These are phyloP conservation scores for Diabrotica balteata DNA, from an alignment of 2,888 invertebrate genomes.

Conservation along the genomic window DNA sequence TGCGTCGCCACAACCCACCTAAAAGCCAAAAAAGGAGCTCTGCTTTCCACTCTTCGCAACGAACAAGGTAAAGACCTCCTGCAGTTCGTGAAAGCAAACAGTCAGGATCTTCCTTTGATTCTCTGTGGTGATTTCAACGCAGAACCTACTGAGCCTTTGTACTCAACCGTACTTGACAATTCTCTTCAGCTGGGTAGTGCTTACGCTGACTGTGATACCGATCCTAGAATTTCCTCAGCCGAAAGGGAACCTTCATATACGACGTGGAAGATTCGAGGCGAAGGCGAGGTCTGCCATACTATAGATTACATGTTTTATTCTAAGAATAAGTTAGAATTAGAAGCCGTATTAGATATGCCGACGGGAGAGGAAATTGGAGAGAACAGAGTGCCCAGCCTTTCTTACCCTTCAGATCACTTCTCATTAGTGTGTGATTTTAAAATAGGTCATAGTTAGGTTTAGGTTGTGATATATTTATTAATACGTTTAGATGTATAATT, in stretches of 20 bases:
- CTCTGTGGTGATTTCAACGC: conserved; percentile 82
- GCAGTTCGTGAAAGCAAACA: conserved; percentile 63
- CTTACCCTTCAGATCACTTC: conserved; percentile 81
- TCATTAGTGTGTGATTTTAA: conserved; percentile 73
- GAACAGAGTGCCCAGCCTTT: conserved; percentile 70
- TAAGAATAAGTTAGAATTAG: conserved; percentile 65
- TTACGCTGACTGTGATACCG: conserved; percentile 60
- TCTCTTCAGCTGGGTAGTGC: conserved; percentile 62
- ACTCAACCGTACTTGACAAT: conserved; percentile 63
- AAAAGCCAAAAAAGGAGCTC: conserved; percentile 74
- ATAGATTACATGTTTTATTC: conserved; percentile 79
- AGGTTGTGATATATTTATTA: conserved; percentile 17
- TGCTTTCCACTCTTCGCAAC: conserved; percentile 71
- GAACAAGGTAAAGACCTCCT: conserved; percentile 75
- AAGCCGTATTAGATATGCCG: conserved; percentile 67
- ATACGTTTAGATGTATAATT: conserved; percentile 8
- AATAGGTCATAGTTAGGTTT: conserved; percentile 30
- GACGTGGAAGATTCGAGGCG: conserved; percentile 78
- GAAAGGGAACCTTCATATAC: conserved; percentile 73
- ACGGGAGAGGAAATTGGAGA: conserved; percentile 71
- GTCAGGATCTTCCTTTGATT: conserved; percentile 66
- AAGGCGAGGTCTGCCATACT: conserved; percentile 75
- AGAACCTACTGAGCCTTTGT: conserved; percentile 74
- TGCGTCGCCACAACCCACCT: conserved; percentile 76
- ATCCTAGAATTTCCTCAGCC: conserved; percentile 38